Conservation (phyloP, 2,888 invertebrate species). For the Chironomus tentans region DNA sequence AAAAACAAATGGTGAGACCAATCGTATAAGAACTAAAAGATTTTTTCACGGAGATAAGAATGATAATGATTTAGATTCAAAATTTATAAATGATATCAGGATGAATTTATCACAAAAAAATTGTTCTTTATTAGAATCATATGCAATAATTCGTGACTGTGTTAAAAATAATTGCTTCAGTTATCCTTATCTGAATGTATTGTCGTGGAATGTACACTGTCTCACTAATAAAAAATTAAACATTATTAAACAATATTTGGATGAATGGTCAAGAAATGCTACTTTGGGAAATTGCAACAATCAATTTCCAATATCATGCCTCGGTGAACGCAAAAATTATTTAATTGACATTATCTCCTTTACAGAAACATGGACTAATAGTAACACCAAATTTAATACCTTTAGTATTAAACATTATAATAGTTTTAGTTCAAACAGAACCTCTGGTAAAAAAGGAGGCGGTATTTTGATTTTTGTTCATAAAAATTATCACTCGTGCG, state of each 20-base stretch:
- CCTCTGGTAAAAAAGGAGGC: background rate
- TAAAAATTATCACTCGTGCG: background rate
- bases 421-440: background rate
- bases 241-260: background rate
- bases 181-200: background rate
- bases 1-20: too few species aligned
- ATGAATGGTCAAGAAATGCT: background rate
- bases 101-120: too few species aligned
- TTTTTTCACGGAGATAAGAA: too few species aligned
- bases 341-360: background rate
- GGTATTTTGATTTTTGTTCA: background rate
- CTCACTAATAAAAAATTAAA: background rate
- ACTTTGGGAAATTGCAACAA: background rate
- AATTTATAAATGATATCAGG: too few species aligned
- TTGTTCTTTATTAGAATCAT: too few species aligned
- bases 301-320: background rate
- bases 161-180: too few species aligned
- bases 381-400: background rate
- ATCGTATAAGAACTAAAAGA: too few species aligned
- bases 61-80: too few species aligned
- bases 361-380: background rate
- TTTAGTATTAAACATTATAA: background rate
- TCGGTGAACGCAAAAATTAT: background rate
- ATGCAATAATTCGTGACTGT: too few species aligned
- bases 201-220: background rate